These are phyloP conservation scores for Ennomos fuscantarius DNA, from an alignment of 2,888 invertebrate species.

Conservation along the genomic window DNA sequence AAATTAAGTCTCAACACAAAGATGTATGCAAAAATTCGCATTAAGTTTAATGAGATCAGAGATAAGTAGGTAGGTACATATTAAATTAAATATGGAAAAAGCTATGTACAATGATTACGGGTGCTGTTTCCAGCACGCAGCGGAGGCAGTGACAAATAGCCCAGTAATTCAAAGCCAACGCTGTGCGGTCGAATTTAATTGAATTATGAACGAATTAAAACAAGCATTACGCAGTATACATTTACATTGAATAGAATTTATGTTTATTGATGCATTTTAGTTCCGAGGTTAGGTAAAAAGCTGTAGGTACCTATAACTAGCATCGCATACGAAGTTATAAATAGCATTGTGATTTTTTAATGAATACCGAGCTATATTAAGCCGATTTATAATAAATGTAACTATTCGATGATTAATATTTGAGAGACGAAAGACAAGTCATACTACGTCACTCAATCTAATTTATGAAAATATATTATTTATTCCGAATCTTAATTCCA, in stretches of 20 bases:
- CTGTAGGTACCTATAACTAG: too few species aligned
- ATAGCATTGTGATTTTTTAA: too few species aligned
- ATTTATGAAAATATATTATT: conserved; percentile 2
- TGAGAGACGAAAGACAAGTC: too few species aligned
- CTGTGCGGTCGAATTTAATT: conserved; percentile 10
- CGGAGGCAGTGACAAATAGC: conserved; percentile 22
- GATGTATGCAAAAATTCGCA: conserved; percentile 27
- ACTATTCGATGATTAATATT: too few species aligned
- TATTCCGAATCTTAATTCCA: conserved; percentile 3
- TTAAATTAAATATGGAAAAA: conserved; percentile 15
- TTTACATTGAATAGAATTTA: conserved; percentile 42
- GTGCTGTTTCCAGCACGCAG: conserved; percentile 2
- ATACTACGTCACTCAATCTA: conserved; percentile 1
- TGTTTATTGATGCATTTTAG: conserved; percentile 17
- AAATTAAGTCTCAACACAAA: conserved; percentile 23
- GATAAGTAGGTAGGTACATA: neutral
- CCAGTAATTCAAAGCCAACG: conserved; percentile 17
- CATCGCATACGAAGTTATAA: too few species aligned
- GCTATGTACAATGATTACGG: conserved; percentile 4
- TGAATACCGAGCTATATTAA: too few species aligned
- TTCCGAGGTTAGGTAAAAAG: conserved; percentile 5
- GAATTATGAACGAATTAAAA: conserved; percentile 20
- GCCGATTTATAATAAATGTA: too few species aligned
- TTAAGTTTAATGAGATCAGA: conserved; percentile 18
- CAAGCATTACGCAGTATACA: conserved; percentile 38